Conservation (phyloP, 2,888 invertebrate genomes). For the Cantharis rufa region DNA sequence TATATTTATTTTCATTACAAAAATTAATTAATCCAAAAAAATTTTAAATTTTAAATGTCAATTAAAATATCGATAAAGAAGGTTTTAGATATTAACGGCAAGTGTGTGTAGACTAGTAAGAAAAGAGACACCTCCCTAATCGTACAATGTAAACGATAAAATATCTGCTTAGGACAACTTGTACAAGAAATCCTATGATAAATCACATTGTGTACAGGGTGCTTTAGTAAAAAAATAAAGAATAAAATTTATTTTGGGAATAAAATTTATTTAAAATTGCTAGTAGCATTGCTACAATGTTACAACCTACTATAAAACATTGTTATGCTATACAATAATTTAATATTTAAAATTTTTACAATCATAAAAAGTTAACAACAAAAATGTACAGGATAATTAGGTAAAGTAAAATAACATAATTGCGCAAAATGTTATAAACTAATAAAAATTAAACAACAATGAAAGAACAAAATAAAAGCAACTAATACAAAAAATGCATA, state of each 20-base stretch:
- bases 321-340: slow-evolving; percentile 50
- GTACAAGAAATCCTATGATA: no score
- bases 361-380: slow-evolving; percentile 46
- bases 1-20: no score
- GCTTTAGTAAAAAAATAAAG: no score
- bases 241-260: neutral
- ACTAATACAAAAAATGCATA: slow-evolving; percentile 29
- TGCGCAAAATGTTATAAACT: slow-evolving; percentile 40
- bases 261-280: slow-evolving; percentile 48
- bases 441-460: slow-evolving; percentile 44
- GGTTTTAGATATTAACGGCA: no score
- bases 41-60: no score
- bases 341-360: slow-evolving; percentile 28
- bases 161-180: no score
- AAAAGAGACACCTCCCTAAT: no score
- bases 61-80: no score
- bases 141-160: no score
- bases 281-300: slow-evolving; percentile 53
- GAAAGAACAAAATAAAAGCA: slow-evolving; percentile 38
- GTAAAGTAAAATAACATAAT: slow-evolving; percentile 41
- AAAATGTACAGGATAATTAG: slow-evolving; percentile 49
- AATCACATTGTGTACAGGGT: no score
- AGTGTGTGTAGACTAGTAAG: no score
- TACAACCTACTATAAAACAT: slow-evolving; percentile 49
- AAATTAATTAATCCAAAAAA: no score